These are phyloP conservation scores for Hydrolagus colliei DNA, from an alignment of 2,797 vertebrate genomes.

Conservation along the genomic window DNA sequence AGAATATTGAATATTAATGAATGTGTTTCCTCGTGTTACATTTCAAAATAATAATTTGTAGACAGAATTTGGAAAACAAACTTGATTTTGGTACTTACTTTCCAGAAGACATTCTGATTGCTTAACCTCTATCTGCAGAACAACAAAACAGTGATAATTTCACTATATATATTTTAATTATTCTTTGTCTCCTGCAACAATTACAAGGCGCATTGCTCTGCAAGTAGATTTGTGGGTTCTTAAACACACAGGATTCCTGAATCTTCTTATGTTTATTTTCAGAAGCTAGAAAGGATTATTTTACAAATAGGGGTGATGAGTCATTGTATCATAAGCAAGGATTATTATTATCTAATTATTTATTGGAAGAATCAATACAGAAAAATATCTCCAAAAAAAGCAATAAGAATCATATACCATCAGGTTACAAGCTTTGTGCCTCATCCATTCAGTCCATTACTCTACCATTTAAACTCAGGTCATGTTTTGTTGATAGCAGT, in stretches of 20 bases:
- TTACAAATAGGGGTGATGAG: too few species aligned
- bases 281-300: too few species aligned
- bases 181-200: not conserved
- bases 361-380: too few species aligned
- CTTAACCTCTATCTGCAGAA: not conserved
- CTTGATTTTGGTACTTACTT: constrained; percentile 8
- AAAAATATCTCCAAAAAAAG: too few species aligned
- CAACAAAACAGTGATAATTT: not conserved
- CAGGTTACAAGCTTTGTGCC: too few species aligned
- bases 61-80: not conserved
- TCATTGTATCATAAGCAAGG: too few species aligned
- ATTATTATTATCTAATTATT: too few species aligned
- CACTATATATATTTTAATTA: not conserved
- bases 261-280: not conserved
- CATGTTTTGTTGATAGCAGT: too few species aligned
- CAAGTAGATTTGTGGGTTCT: not conserved
- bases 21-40: not conserved
- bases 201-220: too few species aligned
- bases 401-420: too few species aligned
- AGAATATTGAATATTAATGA: not conserved
- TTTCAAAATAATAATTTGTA: constrained; percentile 15
- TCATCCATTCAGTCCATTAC: too few species aligned
- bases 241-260: not conserved
- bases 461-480: too few species aligned
- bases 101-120: constrained; percentile 9